Base-by-base conservation (phyloP, 2,113 vertebrate genomes). In the Tychaedon coryphoeus region DNA sequence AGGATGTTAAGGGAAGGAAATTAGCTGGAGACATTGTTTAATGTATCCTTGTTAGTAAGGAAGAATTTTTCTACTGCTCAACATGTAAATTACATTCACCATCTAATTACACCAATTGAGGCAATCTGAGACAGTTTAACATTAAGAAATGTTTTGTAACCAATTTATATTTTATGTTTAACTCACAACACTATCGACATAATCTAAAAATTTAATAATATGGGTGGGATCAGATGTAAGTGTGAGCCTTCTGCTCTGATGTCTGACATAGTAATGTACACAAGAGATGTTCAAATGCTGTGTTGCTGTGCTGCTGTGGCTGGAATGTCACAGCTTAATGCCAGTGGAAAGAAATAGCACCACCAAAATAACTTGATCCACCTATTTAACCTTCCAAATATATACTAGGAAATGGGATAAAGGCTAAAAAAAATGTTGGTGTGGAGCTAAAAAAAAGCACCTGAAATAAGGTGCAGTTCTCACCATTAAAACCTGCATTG, bases 51-150 rank as follows among this genome's bases (percentile, higher is more conserved):
- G 64, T 83, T 86, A 88, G 88, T 48, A 80, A 51, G 75, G 72
- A 92, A 88, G 84, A 86, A 33, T 58, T 90, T 96, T 91, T 93
- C 87, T 88, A n/a, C 85, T 90, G 56, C 73, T 96, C 75, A 93
- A 76, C 26, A 94, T 94, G 94, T 73, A 96, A 90, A 92, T 96
- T 89, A 76, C 28, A 85, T 92, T 87, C 74, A 51, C 29, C 0
- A 0, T 64, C 70, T 94, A 84, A 94, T 95, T 76, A 40, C 61
- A 57, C 42, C 64, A 76, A 64, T 57, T 93, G 62, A 81, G 75
- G 90, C 80, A 92, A 93, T 94, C 66, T 61, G 29, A 79, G 72
- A 45, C 47, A 72, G 48, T 82, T 89, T 89, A 86, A 40, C 72
- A 64, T 89, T 61, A 67, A 70, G 40, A 64, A 60, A 53, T 75